A percentile compares a stretch with the other conserved stretches of the same genome.
Evolutionary conservation across 1,140 invertebrate species (phyloP).

Genomic region (Bombus balteatus): DNA sequence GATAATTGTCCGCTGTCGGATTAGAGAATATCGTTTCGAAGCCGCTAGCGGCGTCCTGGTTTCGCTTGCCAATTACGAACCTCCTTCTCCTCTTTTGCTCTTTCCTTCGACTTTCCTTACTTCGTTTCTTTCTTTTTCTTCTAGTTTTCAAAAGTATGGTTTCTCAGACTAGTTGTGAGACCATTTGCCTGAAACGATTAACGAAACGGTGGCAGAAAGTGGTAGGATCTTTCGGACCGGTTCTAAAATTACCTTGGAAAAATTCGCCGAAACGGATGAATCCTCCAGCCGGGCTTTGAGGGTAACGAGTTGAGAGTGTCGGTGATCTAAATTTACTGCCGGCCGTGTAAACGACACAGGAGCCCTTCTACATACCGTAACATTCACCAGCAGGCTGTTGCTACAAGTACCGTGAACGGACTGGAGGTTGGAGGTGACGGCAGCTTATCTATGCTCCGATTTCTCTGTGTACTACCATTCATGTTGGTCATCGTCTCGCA

Average conservation of each 20-base stretch:
- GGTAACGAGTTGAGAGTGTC: constrained; percentile 60
- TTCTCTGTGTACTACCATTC: constrained; percentile 56
- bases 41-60: constrained; percentile 20
- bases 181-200: constrained; percentile 67
- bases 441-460: constrained; percentile 68
- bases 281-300: constrained; percentile 53
- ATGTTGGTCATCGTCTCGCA: constrained; percentile 28
- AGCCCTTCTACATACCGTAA: constrained; percentile 67
- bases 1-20: constrained; percentile 70
- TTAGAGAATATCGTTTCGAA: constrained; percentile 65
- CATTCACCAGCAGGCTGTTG: constrained; percentile 66
- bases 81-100: neutral
- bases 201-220: constrained; percentile 45
- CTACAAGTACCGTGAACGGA: constrained; percentile 60
- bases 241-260: constrained; percentile 67
- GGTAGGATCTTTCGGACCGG: constrained; percentile 3
- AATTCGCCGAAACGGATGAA: constrained; percentile 55
- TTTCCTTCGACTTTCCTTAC: neutral
- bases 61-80: constrained; percentile 61
- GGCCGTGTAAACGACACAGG: constrained; percentile 65
- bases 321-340: constrained; percentile 70
- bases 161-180: neutral
- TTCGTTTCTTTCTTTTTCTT: neutral
- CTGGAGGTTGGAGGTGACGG: constrained; percentile 66
- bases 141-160: neutral